These are phyloP conservation scores for Platalea minor DNA, from an alignment of 2,797 vertebrate genomes.

Conservation along the genomic window DNA sequence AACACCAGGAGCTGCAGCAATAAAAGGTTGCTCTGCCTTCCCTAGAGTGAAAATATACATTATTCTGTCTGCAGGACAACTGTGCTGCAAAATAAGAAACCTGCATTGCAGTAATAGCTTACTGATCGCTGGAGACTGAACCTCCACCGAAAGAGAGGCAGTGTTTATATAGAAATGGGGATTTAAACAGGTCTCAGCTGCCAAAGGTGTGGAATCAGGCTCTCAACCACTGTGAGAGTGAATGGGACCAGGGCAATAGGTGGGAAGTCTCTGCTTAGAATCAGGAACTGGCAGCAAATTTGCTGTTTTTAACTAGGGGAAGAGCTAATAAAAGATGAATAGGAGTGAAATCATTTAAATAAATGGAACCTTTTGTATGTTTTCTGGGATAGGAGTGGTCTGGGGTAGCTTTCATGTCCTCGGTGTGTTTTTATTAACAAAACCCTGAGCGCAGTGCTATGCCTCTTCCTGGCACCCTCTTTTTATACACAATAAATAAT, in stretches of 20 bases:
- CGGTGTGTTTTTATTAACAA: neutral
- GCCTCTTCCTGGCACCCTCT: neutral
- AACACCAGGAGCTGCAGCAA: neutral
- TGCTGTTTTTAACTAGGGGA: neutral
- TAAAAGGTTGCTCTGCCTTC: neutral
- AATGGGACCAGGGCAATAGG: neutral
- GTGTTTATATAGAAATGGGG: neutral
- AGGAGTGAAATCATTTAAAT: neutral
- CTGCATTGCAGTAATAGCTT: conserved; percentile 1
- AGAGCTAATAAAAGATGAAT: neutral
- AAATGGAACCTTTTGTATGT: neutral
- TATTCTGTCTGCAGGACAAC: neutral
- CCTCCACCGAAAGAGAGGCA: too few relatives aligned
- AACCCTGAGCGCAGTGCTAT: neutral
- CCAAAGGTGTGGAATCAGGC: neutral
- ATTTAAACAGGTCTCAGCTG: neutral
- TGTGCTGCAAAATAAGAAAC: neutral
- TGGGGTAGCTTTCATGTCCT: neutral
- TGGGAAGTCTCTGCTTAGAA: neutral
- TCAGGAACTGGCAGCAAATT: neutral
- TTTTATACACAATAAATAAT: neutral
- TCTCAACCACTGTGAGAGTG: neutral
- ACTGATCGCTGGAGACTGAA: neutral
- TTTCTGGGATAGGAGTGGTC: neutral
- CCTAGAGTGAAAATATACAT: neutral